Conservation (phyloP, 2,113 vertebrate species). For the Seriola quinqueradiata region DNA sequence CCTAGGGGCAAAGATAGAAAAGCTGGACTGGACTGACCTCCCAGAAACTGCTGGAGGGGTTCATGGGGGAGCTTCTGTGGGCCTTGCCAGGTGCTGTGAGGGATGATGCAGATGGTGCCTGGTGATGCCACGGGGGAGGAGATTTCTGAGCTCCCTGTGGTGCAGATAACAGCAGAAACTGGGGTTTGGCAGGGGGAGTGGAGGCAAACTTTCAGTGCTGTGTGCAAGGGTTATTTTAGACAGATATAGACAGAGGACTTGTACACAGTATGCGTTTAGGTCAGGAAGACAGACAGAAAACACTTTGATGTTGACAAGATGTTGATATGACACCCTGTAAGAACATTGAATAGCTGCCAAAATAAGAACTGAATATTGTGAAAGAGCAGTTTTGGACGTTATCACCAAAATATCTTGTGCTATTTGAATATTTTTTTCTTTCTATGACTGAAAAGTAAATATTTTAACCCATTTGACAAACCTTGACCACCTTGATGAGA, state of each 20-base stretch:
- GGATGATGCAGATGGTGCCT: slow-evolving; percentile 69
- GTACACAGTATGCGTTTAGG: slow-evolving; percentile 23
- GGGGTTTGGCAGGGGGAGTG: slow-evolving; percentile 54
- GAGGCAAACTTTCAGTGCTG: slow-evolving; percentile 26
- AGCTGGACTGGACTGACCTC: slow-evolving; percentile 53
- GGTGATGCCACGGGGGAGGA: slow-evolving; percentile 54
- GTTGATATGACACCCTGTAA: not conserved
- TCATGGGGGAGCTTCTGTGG: slow-evolving; percentile 36
- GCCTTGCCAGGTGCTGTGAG: slow-evolving; percentile 53
- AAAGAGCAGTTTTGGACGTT: not conserved
- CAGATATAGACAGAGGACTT: slow-evolving; percentile 11
- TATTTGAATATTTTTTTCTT: not conserved
- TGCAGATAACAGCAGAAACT: slow-evolving; percentile 55
- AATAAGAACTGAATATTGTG: not conserved
- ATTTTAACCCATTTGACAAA: slow-evolving; percentile 14
- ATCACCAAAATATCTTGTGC: not conserved
- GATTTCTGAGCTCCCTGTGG: slow-evolving; percentile 40
- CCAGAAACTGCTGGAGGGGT: slow-evolving; percentile 46
- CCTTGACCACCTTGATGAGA: slow-evolving; percentile 9
- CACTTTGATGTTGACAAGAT: slow-evolving; percentile 18
- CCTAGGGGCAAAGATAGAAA: slow-evolving; percentile 28
- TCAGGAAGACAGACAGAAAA: slow-evolving; percentile 3
- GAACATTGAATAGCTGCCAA: not conserved
- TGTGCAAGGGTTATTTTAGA: slow-evolving; percentile 48
- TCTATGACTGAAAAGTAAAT: not conserved